phyloP scores from a whole-genome alignment of 2,797 vertebrate genomes.

The Sandelia bainsii region DNA sequence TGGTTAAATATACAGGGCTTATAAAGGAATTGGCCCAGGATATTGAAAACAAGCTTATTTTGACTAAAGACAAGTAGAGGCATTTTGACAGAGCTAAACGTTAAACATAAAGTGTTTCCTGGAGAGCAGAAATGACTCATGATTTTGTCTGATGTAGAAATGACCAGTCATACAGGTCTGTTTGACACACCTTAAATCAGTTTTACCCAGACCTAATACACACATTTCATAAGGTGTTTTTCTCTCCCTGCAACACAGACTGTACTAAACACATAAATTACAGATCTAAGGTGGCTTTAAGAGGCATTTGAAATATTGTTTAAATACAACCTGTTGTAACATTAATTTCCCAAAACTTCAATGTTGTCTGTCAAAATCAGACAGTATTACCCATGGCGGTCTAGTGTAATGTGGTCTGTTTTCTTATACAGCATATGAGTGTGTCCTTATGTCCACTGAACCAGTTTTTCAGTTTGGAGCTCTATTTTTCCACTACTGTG shows the following conservation, averaged over 20 bases:
- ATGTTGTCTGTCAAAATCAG: constrained; percentile 15
- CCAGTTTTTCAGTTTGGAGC: background rate
- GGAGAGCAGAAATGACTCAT: constrained; percentile 69
- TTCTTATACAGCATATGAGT: background rate
- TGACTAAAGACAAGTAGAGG: constrained; percentile 45
- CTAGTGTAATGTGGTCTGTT: background rate
- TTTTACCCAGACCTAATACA: constrained; percentile 52
- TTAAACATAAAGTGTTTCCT: constrained; percentile 69
- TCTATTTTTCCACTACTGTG: constrained; percentile 3
- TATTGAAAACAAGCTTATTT: constrained; percentile 55
- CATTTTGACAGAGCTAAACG: constrained; percentile 54
- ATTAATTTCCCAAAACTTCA: constrained; percentile 38
- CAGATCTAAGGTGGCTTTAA: constrained; percentile 55
- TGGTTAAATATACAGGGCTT: constrained; percentile 53
- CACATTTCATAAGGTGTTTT: constrained; percentile 65
- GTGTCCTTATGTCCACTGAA: background rate
- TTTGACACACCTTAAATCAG: constrained; percentile 68
- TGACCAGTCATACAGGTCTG: constrained; percentile 41
- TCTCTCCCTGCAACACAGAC: constrained; percentile 51
- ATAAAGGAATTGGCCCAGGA: constrained; percentile 29
- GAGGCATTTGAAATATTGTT: constrained; percentile 41
- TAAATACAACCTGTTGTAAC: constrained; percentile 59
- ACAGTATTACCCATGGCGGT: constrained; percentile 20
- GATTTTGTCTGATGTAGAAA: constrained; percentile 43
- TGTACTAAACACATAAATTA: constrained; percentile 69